These are phyloP conservation scores for Amphiura filiformis DNA, from an alignment of 35 echinoderm and acorn worm genomes.

Conservation along the genomic window DNA sequence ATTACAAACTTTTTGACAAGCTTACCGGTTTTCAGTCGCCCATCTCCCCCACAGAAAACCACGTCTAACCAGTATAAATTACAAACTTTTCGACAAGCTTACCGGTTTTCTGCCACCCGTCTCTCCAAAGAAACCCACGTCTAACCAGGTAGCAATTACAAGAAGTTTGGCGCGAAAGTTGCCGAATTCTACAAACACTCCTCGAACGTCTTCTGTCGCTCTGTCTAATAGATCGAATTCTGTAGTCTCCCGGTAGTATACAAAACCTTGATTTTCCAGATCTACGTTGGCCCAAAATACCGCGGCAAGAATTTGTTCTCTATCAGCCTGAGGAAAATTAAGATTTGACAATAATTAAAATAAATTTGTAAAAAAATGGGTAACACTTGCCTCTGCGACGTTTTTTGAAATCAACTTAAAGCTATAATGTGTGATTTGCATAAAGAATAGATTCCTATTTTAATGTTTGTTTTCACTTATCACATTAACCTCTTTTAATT, in stretches of 20 bases:
- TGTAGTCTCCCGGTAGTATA: slow-evolving; percentile 81
- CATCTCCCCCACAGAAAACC: no score
- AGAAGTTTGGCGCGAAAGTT: slow-evolving; percentile 68
- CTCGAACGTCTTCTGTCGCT: slow-evolving; percentile 52
- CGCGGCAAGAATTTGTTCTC: slow-evolving; percentile 50
- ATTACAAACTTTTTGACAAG: no score
- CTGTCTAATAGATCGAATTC: slow-evolving; percentile 72
- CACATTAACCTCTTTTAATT: background rate
- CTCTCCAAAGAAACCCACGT: slow-evolving; percentile 82
- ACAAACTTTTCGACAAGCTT: no score
- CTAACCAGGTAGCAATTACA: slow-evolving; percentile 88
- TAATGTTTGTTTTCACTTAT: background rate
- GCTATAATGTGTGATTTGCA: background rate
- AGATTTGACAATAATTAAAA: background rate
- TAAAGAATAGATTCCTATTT: background rate
- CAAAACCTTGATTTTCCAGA: slow-evolving; percentile 56
- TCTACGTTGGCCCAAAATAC: slow-evolving; percentile 93
- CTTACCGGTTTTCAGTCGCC: no score
- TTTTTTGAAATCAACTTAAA: background rate
- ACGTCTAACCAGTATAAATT: slow-evolving; percentile 91
- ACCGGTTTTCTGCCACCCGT: slow-evolving; percentile 68
- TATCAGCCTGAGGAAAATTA: background rate
- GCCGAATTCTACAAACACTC: slow-evolving; percentile 65
- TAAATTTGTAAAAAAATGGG: background rate
- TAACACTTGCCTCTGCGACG: no score